phyloP scores from a whole-genome alignment of 2,888 invertebrate species.

The Heliothis peltigera region DNA sequence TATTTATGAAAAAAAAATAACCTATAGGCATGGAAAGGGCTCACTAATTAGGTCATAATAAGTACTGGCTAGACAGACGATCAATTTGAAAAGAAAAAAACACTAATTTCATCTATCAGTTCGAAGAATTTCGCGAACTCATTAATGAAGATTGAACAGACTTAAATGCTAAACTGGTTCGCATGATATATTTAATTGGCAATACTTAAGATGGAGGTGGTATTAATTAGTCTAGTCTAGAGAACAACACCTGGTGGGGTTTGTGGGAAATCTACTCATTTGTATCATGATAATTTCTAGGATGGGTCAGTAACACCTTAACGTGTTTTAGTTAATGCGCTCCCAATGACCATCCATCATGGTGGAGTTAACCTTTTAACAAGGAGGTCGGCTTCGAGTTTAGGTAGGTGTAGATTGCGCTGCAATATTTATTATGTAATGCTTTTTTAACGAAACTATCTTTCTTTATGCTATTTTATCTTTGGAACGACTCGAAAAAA shows the following conservation, averaged over 20 bases:
- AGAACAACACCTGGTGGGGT: slow-evolving; percentile 26
- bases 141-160: slow-evolving; percentile 13
- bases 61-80: no score
- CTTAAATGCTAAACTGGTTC: slow-evolving; percentile 44
- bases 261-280: slow-evolving; percentile 31
- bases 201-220: slow-evolving; percentile 14
- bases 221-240: slow-evolving; percentile 41
- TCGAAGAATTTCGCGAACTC: slow-evolving; percentile 32
- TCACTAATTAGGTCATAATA: no score
- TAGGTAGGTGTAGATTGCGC: background rate
- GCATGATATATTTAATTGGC: slow-evolving; percentile 4
- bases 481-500: no score
- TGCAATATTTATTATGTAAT: background rate
- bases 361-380: background rate
- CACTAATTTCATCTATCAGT: slow-evolving; percentile 18
- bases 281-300: slow-evolving; percentile 9
- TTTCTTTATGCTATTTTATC: no score
- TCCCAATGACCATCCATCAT: slow-evolving; percentile 31
- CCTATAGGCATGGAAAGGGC: no score
- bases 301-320: slow-evolving; percentile 45
- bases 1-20: no score
- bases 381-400: background rate
- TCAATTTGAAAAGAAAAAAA: no score
- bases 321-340: slow-evolving; percentile 28
- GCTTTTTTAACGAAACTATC: no score